phyloP scores from a whole-genome alignment of 2,888 invertebrate genomes.

The Nemotelus pantherinus region DNA sequence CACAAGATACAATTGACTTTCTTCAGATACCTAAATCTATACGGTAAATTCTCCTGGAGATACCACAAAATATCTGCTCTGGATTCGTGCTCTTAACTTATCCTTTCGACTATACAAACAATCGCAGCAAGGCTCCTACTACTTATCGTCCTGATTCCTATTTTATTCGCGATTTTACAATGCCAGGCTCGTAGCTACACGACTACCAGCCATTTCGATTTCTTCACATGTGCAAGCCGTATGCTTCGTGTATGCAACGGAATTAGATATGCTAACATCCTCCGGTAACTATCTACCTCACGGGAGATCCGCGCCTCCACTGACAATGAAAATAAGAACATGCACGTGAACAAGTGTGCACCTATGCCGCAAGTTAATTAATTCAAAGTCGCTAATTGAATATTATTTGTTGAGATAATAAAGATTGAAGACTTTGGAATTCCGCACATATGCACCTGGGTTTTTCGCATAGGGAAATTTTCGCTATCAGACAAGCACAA shows the following conservation, averaged over 20 bases:
- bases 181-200: not conserved
- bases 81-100: not conserved
- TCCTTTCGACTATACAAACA: slow-evolving; percentile 34
- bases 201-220: not conserved
- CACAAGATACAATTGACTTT: slow-evolving; percentile 30
- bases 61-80: not conserved
- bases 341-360: slow-evolving; percentile 38
- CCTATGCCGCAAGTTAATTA: slow-evolving; percentile 59
- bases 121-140: slow-evolving; percentile 14
- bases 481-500: slow-evolving; percentile 6
- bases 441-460: slow-evolving; percentile 45
- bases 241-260: not conserved
- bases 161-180: slow-evolving; percentile 32
- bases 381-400: slow-evolving; percentile 65
- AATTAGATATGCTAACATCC: too few species aligned
- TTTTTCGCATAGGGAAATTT: slow-evolving; percentile 20
- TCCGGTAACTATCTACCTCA: too few species aligned
- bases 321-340: slow-evolving; percentile 7
- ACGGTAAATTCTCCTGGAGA: not conserved
- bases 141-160: slow-evolving; percentile 25
- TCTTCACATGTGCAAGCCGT: not conserved
- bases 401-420: slow-evolving; percentile 63
- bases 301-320: not conserved
- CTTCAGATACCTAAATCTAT: slow-evolving; percentile 21
- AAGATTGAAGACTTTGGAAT: slow-evolving; percentile 52